phyloP scores from a whole-genome alignment of 2,113 vertebrate genomes.

The Rhinopomastus cyanomelas region DNA sequence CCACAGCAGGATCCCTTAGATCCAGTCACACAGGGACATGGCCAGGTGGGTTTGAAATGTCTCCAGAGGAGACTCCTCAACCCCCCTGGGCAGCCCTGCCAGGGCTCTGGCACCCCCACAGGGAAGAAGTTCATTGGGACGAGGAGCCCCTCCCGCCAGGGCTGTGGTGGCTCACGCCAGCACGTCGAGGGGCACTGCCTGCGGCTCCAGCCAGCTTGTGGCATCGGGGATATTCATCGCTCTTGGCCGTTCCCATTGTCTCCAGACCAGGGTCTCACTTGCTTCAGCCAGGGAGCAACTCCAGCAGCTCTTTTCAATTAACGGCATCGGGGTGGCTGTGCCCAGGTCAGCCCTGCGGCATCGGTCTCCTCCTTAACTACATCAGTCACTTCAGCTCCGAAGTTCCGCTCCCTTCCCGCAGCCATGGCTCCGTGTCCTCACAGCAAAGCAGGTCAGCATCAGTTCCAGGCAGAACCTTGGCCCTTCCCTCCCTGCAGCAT shows the following conservation, averaged over 20 bases:
- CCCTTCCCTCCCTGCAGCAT: background rate
- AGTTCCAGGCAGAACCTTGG: background rate
- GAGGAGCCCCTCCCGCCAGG: accelerated
- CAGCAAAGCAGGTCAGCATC: background rate
- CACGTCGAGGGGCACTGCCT: accelerated
- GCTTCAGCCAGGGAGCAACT: background rate
- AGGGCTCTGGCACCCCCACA: no score
- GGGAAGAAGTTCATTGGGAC: no score
- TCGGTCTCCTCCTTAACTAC: background rate
- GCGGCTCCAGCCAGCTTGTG: accelerated
- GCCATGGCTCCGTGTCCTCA: background rate
- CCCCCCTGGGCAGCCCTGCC: no score
- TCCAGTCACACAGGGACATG: no score
- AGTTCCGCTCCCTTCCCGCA: background rate
- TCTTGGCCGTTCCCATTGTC: background rate
- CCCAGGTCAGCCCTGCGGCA: accelerated
- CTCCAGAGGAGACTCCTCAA: no score
- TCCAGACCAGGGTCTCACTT: background rate
- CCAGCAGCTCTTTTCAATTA: background rate
- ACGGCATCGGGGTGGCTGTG: accelerated
- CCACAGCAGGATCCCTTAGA: no score
- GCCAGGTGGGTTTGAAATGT: no score
- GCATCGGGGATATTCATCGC: accelerated
- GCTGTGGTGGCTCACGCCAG: background rate
- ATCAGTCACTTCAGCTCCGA: background rate